phyloP scores from a whole-genome alignment of 1,140 invertebrate species.

The Belonocnema kinseyi region DNA sequence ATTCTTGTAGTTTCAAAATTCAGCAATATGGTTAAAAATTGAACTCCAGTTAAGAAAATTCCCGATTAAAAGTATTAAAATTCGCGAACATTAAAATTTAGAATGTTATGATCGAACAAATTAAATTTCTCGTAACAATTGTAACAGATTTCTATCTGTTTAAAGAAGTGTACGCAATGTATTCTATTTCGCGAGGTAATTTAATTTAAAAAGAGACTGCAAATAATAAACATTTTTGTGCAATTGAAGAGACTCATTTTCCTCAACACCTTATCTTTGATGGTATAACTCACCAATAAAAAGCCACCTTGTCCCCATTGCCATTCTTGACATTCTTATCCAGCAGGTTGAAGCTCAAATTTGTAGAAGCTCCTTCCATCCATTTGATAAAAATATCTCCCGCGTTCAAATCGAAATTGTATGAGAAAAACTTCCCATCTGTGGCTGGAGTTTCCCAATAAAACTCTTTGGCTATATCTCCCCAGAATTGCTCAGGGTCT shows the following conservation, averaged over 20 bases:
- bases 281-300: constrained; percentile 88
- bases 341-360: constrained; percentile 96
- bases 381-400: constrained; percentile 95
- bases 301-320: constrained; percentile 92
- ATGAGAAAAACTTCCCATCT: constrained; percentile 86
- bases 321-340: constrained; percentile 93
- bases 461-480: constrained; percentile 90
- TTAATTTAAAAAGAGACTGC: constrained; percentile 32
- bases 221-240: constrained; percentile 37
- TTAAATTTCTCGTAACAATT: too few species aligned
- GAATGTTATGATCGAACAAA: too few species aligned
- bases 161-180: too few species aligned
- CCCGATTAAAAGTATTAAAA: too few species aligned
- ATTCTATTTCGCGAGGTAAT: neutral
- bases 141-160: too few species aligned
- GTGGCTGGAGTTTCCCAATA: constrained; percentile 90
- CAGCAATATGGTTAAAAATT: too few species aligned
- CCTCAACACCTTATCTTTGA: neutral
- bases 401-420: constrained; percentile 94
- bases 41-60: too few species aligned
- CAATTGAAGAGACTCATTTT: constrained; percentile 43
- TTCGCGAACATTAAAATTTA: too few species aligned
- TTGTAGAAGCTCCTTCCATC: constrained; percentile 95
- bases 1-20: too few species aligned
- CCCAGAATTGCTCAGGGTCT: constrained; percentile 93